Conservation (phyloP, 2,797 vertebrate species). For the Manis crassicaudata region DNA sequence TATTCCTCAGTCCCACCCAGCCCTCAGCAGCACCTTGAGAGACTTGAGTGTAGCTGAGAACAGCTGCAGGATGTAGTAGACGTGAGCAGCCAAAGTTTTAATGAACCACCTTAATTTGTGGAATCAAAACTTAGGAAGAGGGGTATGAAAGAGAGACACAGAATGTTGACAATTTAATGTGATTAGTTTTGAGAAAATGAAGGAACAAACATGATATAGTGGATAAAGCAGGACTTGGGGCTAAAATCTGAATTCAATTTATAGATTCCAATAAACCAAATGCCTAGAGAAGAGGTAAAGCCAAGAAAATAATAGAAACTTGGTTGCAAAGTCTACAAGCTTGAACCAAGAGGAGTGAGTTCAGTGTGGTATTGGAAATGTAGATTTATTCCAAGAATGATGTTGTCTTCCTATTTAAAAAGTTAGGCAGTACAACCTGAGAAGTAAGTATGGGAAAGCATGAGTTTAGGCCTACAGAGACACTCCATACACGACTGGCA, state of each 20-base stretch:
- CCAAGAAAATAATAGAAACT: conserved; percentile 26
- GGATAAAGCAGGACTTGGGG: background rate
- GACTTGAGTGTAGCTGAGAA: background rate
- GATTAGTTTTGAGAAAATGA: background rate
- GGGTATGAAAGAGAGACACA: background rate
- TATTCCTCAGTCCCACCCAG: background rate
- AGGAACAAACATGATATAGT: background rate
- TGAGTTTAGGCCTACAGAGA: background rate
- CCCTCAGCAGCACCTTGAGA: background rate
- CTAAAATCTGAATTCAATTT: conserved; percentile 44
- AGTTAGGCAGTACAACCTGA: background rate
- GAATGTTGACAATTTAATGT: conserved; percentile 27
- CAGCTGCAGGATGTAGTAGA: background rate
- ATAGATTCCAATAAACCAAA: background rate
- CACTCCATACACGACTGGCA: fast-evolving
- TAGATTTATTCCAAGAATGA: background rate
- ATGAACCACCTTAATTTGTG: background rate
- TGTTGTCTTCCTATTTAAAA: background rate
- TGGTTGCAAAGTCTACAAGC: background rate
- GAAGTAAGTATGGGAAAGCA: background rate
- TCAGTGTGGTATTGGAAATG: background rate
- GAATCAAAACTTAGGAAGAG: conserved; percentile 8
- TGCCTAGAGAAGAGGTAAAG: background rate
- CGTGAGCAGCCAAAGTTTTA: background rate
- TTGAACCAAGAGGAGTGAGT: background rate